phyloP scores from a whole-genome alignment of 2,797 vertebrate genomes.

The Cetoscarus ocellatus region DNA sequence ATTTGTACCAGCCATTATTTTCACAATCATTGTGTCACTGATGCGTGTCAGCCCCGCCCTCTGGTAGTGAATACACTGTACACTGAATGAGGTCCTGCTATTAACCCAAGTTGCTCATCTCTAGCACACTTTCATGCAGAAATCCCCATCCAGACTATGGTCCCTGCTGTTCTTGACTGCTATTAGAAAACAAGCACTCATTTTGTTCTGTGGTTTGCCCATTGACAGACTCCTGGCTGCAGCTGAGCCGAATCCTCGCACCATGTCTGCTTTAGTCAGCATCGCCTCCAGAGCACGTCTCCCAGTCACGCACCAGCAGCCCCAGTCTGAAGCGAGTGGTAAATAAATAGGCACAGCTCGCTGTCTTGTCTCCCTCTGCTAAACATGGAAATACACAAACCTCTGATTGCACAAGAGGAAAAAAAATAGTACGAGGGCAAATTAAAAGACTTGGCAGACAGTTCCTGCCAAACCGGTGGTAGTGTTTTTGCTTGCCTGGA shows the following conservation, averaged over 20 bases:
- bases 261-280: conserved; percentile 66
- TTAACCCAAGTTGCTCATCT: no score
- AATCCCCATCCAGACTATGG: neutral
- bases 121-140: neutral
- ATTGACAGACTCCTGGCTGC: conserved; percentile 57
- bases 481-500: conserved; percentile 80
- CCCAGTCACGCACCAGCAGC: conserved; percentile 69
- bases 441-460: conserved; percentile 69
- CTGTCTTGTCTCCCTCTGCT: conserved; percentile 63
- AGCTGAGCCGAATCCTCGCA: conserved; percentile 41
- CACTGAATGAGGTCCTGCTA: no score
- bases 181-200: conserved; percentile 55
- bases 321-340: conserved; percentile 58
- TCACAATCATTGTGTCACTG: no score
- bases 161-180: conserved; percentile 33
- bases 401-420: conserved; percentile 63
- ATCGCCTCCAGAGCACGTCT: conserved; percentile 57
- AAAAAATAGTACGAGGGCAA: conserved; percentile 57
- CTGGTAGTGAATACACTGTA: no score
- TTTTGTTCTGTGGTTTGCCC: conserved; percentile 58
- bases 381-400: conserved; percentile 65
- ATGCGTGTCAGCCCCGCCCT: no score
- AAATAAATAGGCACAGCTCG: conserved; percentile 69
- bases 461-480: conserved; percentile 68
- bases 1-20: no score